Evolutionary conservation across 2,113 vertebrate species (phyloP), one percentile per base, ranked within the genome.

Genomic region (Neolamprologus brichardi): DNA sequence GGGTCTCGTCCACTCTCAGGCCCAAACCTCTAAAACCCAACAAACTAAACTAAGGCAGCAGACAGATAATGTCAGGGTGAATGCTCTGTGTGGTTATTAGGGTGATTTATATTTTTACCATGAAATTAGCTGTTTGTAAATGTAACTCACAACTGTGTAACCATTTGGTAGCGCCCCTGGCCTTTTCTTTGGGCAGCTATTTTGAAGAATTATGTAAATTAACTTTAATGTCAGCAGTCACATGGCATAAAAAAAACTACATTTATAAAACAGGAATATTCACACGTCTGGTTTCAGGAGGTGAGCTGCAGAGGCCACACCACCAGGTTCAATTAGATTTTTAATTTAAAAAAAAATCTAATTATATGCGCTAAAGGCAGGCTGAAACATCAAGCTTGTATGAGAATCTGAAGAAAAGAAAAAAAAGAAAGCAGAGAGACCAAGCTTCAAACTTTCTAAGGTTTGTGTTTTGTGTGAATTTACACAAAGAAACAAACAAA

Each of bases 331-430:
- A 37, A 3, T 64, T 64, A 64, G 12, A 64, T 41, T 41, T 70
- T 70, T 70, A 70, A 39, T 67, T 17, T 0, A 0, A 0, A 34
- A 62, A 9, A 32, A 9, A 4, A 58, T 18, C 15, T 0, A 34
- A 62, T 62, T 62, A 62, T 62, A 34, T 4, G 58, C 17, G 0
- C 58, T n/a, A 41, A 44, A 72, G 12, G 1, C 3, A 72, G 34
- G n/a, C 7, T 70, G 34, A 39, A 72, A 41, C n/a, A 72, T 41
- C 13, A 0, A 44, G 20, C n/a, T 44, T 44, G 13, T 41, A 2
- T 0, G 5, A 25, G 37, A 41, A 72, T 44, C 20, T 6, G 64
- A 70, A 70, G 37, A 70, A 41, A 25, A 70, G 37, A 15, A 70
- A 41, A 41, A 51, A 70, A 41, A 70, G 7, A 41, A 23, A 70